These are phyloP conservation scores for Tupaia chinensis DNA, from an alignment of 2,113 vertebrate species.

Conservation along the genomic window DNA sequence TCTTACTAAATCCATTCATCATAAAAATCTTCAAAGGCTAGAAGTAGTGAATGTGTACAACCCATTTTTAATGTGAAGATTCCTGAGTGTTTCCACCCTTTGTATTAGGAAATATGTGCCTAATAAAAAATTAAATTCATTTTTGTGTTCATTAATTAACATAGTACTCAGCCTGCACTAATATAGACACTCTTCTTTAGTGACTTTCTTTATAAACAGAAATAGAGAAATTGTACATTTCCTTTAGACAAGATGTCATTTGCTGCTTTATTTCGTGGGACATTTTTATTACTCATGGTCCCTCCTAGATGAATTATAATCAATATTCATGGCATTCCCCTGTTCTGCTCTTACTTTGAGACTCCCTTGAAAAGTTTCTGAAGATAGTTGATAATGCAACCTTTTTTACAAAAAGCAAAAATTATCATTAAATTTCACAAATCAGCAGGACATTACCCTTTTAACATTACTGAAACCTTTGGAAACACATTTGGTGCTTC, in stretches of 20 bases:
- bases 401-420: neutral
- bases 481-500: neutral
- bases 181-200: neutral
- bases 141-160: slow-evolving; percentile 12
- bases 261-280: neutral
- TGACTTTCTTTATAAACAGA: neutral
- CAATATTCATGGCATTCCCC: neutral
- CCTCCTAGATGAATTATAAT: neutral
- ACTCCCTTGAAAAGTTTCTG: neutral
- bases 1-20: neutral
- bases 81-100: neutral
- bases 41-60: neutral
- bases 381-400: neutral
- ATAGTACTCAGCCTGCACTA: neutral
- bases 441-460: neutral
- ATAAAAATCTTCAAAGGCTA: neutral
- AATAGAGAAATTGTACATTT: neutral
- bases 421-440: neutral
- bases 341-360: neutral
- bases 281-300: neutral
- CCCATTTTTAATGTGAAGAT: neutral
- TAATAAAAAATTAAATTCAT: neutral
- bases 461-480: neutral
- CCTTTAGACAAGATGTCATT: neutral
- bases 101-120: neutral